These are phyloP conservation scores for Hippopotamus amphibius DNA, from an alignment of 2,113 vertebrate species.

Conservation along the genomic window DNA sequence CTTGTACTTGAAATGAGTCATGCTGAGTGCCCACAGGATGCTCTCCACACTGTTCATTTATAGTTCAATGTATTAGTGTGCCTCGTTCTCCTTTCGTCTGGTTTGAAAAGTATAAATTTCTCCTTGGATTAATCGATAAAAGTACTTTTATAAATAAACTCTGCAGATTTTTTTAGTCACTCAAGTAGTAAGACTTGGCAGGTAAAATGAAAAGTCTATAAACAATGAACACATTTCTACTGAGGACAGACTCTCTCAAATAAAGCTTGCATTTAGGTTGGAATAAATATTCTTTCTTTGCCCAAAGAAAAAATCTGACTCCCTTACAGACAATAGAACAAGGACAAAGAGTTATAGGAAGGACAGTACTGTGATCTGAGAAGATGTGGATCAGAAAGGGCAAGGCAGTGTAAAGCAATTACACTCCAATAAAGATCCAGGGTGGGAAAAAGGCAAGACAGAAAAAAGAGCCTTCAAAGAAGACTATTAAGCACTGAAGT, in stretches of 20 bases:
- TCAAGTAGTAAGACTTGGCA: constrained; percentile 14
- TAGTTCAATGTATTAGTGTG: not conserved
- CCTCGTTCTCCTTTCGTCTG: not conserved
- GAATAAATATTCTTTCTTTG: not conserved
- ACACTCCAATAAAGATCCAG: too few relatives aligned
- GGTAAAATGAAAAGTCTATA: constrained; percentile 46
- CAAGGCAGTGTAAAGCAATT: not conserved
- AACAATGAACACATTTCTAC: constrained; percentile 7
- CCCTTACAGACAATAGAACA: constrained; percentile 12
- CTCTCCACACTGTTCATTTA: not conserved
- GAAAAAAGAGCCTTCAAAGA: not conserved
- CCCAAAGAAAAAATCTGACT: not conserved
- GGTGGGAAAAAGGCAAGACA: too few relatives aligned
- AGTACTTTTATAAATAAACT: constrained; percentile 24
- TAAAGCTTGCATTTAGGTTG: not conserved
- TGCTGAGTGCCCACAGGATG: not conserved
- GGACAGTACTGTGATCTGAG: not conserved
- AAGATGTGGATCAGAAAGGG: not conserved
- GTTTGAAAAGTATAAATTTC: constrained; percentile 43
- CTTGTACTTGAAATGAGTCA: not conserved
- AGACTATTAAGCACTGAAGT: not conserved
- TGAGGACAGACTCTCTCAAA: not conserved
- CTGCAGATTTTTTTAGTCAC: constrained; percentile 19
- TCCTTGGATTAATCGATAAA: constrained; percentile 54
- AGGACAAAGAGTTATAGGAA: not conserved